Percentiles rank a stretch among this genome's conserved stretches.
These are phyloP conservation scores for Monoplex corrugatus DNA, from an alignment of 2,888 invertebrate species.

Conservation along the genomic window DNA sequence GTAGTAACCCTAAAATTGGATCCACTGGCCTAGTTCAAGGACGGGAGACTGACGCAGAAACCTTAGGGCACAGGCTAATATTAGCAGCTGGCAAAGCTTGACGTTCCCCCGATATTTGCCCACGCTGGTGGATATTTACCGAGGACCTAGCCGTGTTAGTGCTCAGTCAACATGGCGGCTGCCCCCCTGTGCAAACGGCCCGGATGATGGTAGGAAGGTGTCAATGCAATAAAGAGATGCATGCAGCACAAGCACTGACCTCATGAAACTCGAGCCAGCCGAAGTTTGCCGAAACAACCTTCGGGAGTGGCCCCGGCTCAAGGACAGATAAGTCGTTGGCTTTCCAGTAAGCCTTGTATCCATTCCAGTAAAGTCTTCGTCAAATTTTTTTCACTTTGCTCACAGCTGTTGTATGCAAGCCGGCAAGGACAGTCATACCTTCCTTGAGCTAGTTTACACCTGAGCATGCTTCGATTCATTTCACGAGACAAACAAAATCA, in stretches of 20 bases:
- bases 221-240: constrained; percentile 16
- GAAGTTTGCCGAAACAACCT: not conserved
- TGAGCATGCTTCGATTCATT: too few relatives aligned
- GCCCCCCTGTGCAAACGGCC: constrained; percentile 10
- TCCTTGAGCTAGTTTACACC: too few relatives aligned
- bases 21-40: not conserved
- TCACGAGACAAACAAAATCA: too few relatives aligned
- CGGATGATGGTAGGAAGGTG: not conserved
- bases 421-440: too few relatives aligned
- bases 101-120: constrained; percentile 29
- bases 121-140: constrained; percentile 23
- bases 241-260: not conserved
- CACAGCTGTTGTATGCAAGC: not conserved
- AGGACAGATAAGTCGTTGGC: not conserved
- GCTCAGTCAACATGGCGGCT: constrained; percentile 22
- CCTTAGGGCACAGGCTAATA: not conserved
- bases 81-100: constrained; percentile 1
- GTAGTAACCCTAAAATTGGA: too few relatives aligned
- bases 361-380: not conserved
- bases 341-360: not conserved
- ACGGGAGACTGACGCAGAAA: not conserved
- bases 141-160: not conserved
- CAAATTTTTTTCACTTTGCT: not conserved
- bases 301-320: not conserved
- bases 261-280: not conserved